A percentile compares a stretch with the other conserved stretches of the same genome.
Conservation (phyloP, 1,140 invertebrate species). For the Diabrotica virgifera region DNA sequence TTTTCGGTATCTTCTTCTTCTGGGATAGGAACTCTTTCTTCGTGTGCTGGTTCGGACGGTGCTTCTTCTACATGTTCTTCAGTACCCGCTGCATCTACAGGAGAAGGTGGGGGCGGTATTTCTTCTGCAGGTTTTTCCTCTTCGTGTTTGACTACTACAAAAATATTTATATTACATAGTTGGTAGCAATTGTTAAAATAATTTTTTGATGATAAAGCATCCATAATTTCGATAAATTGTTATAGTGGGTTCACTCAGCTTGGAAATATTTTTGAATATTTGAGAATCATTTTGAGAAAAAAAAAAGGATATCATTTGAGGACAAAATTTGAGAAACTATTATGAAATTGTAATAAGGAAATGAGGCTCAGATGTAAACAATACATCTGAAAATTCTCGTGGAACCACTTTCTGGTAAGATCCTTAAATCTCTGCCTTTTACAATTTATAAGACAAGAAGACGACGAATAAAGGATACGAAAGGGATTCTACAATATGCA, state of each 20-base stretch:
- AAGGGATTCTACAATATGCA: too few species aligned
- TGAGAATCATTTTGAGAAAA: background rate
- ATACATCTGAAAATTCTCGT: too few species aligned
- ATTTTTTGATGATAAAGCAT: background rate
- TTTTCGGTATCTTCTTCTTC: background rate
- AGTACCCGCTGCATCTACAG: constrained; percentile 12
- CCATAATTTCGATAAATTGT: background rate
- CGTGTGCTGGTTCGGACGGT: background rate
- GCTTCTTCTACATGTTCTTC: constrained; percentile 10
- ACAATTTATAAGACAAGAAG: too few species aligned
- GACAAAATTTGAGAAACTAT: too few species aligned
- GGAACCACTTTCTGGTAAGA: too few species aligned
- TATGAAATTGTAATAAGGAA: too few species aligned
- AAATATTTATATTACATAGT: background rate
- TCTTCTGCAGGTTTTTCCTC: constrained; percentile 16
- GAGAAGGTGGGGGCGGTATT: constrained; percentile 25
- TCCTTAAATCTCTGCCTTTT: too few species aligned
- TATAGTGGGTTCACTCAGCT: too few species aligned
- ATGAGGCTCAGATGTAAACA: too few species aligned
- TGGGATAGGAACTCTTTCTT: background rate
- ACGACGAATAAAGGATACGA: too few species aligned
- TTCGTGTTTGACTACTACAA: background rate
- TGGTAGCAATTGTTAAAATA: background rate
- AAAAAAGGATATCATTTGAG: too few species aligned
- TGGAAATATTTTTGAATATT: too few species aligned